phyloP scores from a whole-genome alignment of 2,113 vertebrate species.

The Micromys minutus region DNA sequence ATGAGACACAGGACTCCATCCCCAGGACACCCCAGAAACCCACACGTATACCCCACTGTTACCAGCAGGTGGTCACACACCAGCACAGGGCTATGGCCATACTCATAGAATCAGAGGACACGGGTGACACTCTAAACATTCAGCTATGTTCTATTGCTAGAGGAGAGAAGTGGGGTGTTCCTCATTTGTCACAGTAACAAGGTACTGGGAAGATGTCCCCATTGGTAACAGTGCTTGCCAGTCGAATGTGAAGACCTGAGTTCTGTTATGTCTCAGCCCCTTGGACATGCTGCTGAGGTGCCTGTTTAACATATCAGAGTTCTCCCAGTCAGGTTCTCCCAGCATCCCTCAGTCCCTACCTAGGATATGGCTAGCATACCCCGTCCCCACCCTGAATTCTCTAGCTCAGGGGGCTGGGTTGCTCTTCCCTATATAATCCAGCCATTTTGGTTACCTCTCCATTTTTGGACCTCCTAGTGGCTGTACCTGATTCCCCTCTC shows the following conservation, averaged over 20 bases:
- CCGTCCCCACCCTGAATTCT: neutral
- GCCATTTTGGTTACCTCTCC: neutral
- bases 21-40: rapidly evolving
- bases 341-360: neutral
- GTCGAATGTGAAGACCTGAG: neutral
- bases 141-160: neutral
- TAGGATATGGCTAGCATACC: neutral
- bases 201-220: neutral
- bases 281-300: neutral
- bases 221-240: neutral
- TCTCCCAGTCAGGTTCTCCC: neutral
- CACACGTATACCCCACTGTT: neutral
- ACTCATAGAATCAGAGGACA: rapidly evolving
- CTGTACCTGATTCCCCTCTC: neutral
- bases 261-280: neutral
- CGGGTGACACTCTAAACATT: neutral
- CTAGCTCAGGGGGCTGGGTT: neutral
- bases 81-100: rapidly evolving
- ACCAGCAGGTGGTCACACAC: neutral
- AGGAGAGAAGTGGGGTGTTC: neutral
- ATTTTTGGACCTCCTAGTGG: neutral
- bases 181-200: neutral
- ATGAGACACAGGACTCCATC: neutral
- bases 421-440: neutral
- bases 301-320: neutral